A percentile compares a stretch with the other conserved stretches of the same genome.
These are phyloP conservation scores for Calidris pugnax DNA, from an alignment of 2,113 vertebrate genomes.

Conservation along the genomic window DNA sequence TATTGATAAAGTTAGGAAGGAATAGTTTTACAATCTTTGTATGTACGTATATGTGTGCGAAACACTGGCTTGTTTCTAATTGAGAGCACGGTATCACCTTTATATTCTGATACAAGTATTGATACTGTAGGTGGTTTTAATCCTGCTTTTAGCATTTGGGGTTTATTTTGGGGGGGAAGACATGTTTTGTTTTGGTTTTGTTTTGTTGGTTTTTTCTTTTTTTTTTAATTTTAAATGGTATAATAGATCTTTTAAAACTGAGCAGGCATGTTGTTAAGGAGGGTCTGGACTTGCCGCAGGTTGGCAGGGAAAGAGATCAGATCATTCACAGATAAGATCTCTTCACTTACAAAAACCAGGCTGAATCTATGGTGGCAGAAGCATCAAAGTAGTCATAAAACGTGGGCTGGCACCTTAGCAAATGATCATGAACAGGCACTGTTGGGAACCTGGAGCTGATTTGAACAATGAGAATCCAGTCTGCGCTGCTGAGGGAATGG, in stretches of 20 bases:
- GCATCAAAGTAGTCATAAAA: not conserved
- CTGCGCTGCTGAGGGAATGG: not conserved
- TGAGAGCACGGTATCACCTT: not conserved
- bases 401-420: not conserved
- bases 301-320: not conserved
- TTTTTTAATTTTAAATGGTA: not conserved
- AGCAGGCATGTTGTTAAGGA: not conserved
- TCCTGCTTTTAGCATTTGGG: not conserved
- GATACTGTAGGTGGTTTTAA: not conserved
- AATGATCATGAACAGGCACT: not conserved
- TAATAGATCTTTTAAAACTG: not conserved
- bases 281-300: not conserved
- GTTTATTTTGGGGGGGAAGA: too few relatives aligned
- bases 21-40: not conserved
- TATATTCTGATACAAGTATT: not conserved
- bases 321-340: not conserved
- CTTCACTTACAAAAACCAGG: not conserved
- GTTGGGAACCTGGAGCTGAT: not conserved
- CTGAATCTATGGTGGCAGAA: not conserved
- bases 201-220: too few relatives aligned
- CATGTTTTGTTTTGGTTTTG: too few relatives aligned
- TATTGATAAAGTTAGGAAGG: not conserved
- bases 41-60: not conserved
- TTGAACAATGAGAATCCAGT: not conserved
- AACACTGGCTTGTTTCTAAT: not conserved